A percentile compares a stretch with the other conserved stretches of the same genome.
Conservation (phyloP, 2,113 vertebrate species). For the Reinhardtius hippoglossoides region DNA sequence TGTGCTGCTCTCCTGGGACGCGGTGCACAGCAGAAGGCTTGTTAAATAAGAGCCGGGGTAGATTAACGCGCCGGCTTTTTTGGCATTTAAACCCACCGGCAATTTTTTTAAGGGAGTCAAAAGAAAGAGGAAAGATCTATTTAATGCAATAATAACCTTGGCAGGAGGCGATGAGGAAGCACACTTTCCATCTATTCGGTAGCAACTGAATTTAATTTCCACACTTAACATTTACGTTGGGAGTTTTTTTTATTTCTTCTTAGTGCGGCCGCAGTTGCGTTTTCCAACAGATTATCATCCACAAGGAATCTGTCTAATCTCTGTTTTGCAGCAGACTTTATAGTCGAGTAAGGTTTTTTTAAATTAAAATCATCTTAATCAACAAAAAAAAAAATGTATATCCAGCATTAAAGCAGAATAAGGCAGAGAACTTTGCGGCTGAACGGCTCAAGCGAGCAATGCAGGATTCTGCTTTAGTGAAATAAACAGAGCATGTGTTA, state of each 20-base stretch:
- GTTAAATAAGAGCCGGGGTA: slow-evolving; percentile 44
- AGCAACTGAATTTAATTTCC: slow-evolving; percentile 14
- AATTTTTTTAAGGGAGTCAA: slow-evolving; percentile 59
- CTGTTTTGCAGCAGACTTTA: slow-evolving; percentile 32
- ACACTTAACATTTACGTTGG: slow-evolving; percentile 2
- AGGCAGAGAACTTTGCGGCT: slow-evolving; percentile 14
- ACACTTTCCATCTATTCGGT: slow-evolving; percentile 1
- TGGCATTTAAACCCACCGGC: slow-evolving; percentile 39
- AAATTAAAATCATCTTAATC: slow-evolving; percentile 42
- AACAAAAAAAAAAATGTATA: slow-evolving; percentile 34
- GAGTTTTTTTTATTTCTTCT: slow-evolving; percentile 11
- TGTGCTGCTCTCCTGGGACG: slow-evolving; percentile 57
- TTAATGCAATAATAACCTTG: slow-evolving; percentile 62
- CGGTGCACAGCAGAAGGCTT: slow-evolving; percentile 37
- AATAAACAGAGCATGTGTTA: slow-evolving; percentile 47
- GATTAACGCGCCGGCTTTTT: slow-evolving; percentile 41
- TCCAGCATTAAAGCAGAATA: slow-evolving; percentile 26
- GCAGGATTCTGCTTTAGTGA: slow-evolving; percentile 35
- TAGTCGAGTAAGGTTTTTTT: slow-evolving; percentile 27
- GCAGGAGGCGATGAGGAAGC: slow-evolving; percentile 11
- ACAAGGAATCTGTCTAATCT: slow-evolving; percentile 1
- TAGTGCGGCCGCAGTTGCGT: slow-evolving; percentile 23
- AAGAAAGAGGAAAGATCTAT: slow-evolving; percentile 32
- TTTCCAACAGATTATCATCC: slow-evolving; percentile 33
- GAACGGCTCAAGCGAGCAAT: slow-evolving; percentile 30